Evolutionary conservation across 1,140 invertebrate genomes (phyloP).

Genomic region (Polyergus mexicanus): DNA sequence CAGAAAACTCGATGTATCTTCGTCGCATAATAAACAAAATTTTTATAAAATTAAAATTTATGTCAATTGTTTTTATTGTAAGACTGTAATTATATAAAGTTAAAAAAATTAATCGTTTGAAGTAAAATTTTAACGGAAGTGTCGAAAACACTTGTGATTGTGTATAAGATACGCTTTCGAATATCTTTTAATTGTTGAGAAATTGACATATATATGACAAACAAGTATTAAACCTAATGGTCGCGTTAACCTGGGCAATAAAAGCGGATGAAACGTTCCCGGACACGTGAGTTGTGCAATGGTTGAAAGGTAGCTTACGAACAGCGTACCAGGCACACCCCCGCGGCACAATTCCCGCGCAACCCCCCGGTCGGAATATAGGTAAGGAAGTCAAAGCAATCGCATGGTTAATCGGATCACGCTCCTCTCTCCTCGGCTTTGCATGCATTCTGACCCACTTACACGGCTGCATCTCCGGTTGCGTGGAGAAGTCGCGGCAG

Average conservation of each 20-base stretch:
- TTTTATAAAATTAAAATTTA: background rate
- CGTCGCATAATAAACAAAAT: background rate
- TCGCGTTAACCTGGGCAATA: slow-evolving; percentile 52
- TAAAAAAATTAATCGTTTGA: background rate
- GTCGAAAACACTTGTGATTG: background rate
- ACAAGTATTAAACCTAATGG: background rate
- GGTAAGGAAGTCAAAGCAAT: slow-evolving; percentile 77
- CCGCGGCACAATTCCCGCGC: slow-evolving; percentile 48
- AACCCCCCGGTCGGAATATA: slow-evolving; percentile 71
- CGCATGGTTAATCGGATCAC: slow-evolving; percentile 78
- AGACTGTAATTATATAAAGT: background rate
- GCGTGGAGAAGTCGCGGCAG: slow-evolving; percentile 48
- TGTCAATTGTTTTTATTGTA: background rate
- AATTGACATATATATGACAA: background rate
- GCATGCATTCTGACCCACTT: slow-evolving; percentile 80
- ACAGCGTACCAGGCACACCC: slow-evolving; percentile 79
- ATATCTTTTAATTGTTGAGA: background rate
- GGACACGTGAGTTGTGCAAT: slow-evolving; percentile 32
- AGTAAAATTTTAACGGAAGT: background rate
- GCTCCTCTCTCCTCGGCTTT: slow-evolving; percentile 50
- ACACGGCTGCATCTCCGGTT: slow-evolving; percentile 62
- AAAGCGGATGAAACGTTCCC: slow-evolving; percentile 62
- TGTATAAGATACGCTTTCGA: background rate
- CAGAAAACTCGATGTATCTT: background rate
- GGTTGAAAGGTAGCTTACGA: slow-evolving; percentile 34